These are phyloP conservation scores for Rhipidura dahli DNA, from an alignment of 2,113 vertebrate genomes.

Conservation along the genomic window DNA sequence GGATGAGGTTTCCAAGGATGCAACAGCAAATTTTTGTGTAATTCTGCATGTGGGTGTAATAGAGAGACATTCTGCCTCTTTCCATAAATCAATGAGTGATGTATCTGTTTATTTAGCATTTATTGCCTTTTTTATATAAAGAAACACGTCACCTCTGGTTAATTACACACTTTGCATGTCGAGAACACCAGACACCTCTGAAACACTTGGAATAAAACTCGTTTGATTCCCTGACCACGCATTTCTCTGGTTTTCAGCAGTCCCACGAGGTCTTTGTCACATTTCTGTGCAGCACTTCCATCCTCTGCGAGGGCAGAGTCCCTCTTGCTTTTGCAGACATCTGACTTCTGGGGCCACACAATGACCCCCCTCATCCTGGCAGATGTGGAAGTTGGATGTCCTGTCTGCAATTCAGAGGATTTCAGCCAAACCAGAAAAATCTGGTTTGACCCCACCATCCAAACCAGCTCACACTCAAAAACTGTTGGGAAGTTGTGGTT, in stretches of 20 bases:
- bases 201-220: neutral
- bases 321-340: neutral
- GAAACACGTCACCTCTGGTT: neutral
- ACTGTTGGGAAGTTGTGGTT: neutral
- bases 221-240: neutral
- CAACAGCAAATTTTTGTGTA: neutral
- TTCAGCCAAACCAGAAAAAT: neutral
- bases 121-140: neutral
- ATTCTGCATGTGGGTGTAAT: neutral
- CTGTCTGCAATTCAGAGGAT: slow-evolving; percentile 14
- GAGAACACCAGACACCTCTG: neutral
- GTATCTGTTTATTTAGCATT: neutral
- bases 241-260: neutral
- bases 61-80: neutral
- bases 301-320: neutral
- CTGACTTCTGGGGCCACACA: neutral
- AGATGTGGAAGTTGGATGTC: neutral
- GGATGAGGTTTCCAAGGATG: neutral
- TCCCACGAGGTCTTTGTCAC: neutral
- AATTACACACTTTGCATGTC: neutral
- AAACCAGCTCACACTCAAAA: neutral
- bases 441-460: neutral
- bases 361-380: neutral
- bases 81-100: neutral
- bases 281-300: slow-evolving; percentile 39